Evolutionary conservation across 2,113 vertebrate species (phyloP), one percentile per base, ranked within the genome.

Genomic region (Vireo altiloquus): DNA sequence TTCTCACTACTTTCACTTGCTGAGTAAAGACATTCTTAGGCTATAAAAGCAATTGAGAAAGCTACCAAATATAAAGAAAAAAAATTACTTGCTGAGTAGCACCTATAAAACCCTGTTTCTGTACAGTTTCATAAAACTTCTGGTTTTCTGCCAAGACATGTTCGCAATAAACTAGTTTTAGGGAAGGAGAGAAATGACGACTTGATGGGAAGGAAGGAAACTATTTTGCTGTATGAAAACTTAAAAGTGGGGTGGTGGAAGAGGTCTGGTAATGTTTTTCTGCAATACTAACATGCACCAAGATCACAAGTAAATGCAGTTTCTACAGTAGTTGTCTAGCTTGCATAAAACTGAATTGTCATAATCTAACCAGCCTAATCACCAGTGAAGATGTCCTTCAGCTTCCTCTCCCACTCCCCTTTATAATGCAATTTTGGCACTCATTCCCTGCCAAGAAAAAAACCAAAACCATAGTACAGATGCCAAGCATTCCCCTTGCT

Each of bases 51-150:
- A 88, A 94, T 63, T 69, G 46, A 91, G 74, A 94, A 94, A 88
- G 75, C n/a, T 82, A 91, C 61, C 69, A 82, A 82, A 91, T 82
- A 78, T 54, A 68, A 92, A 79, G 69, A 47, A 94, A 94, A 82
- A 78, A 88, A 71, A 11, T 70, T 50, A 82, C 69, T 86, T 94
- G 81, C 68, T 88, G 86, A 90, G 74, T 53, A 93, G 89, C 90
- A 94, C 74, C 94, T 90, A 86, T 89, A 96, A 97, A 95, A 56
- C 31, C 31, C 64, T 65, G 81, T 74, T 94, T 86, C 85, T 82
- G 53, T 44, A 86, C 52, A 93, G 83, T 76, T 91, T 89, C 83
- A 94, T 95, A 94, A 92, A 96, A 75, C 15, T 69, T 69, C 28
- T 91, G 85, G 46, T 54, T 92, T 92, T 80, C 78, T 95, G 94